Evolutionary conservation across 2,113 vertebrate genomes (phyloP), one percentile per base, ranked within the genome.

Genomic region (Leptosomus discolor): DNA sequence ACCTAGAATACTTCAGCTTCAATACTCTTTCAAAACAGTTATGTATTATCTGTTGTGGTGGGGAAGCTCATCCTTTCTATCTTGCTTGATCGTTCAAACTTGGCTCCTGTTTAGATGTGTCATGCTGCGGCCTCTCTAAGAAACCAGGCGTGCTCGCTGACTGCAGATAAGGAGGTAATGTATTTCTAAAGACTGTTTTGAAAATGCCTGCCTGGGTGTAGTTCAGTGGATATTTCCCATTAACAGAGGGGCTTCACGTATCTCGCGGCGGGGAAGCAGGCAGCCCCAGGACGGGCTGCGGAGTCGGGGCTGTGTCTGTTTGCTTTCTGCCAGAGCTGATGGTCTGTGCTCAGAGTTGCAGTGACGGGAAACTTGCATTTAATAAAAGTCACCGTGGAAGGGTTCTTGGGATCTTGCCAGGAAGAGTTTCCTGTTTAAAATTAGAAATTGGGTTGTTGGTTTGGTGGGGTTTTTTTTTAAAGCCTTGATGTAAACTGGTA

Each of bases 341-440:
- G 2, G 65, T 4, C 70, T 81, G 36, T 46, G 67, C 89, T 80
- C 7, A 0, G 71, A 50, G 76, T 77, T 41, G 67, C 56, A 71
- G 61, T 9, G 69, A 60, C 1, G 36, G 78, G 83, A 84, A 86
- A 81, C 79, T 89, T 84, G 74, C 53, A 5, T 79, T 85, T 87
- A 60, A 69, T 82, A 68, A 23, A 85, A 89, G 92, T 85, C 65
- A 73, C 84, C 0, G 0, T 92, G 63, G 85, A 91, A 79, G 43
- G 16, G 20, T 92, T 95, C 84, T 91, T 96, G 93, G 93, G 53
- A 85, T 82, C 74, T 57, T 88, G 94, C 96, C 92, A 95, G 70
- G 26, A 37, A 92, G 92, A 82, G 51, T 96, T 96, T 96, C 94
- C 87, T 93, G 88, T 82, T 88, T 95, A 91, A 96, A 94, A 92